A percentile compares a stretch with the other conserved stretches of the same genome.
Evolutionary conservation across 2,888 invertebrate genomes (phyloP).

Genomic region (Ochropacha duplaris): DNA sequence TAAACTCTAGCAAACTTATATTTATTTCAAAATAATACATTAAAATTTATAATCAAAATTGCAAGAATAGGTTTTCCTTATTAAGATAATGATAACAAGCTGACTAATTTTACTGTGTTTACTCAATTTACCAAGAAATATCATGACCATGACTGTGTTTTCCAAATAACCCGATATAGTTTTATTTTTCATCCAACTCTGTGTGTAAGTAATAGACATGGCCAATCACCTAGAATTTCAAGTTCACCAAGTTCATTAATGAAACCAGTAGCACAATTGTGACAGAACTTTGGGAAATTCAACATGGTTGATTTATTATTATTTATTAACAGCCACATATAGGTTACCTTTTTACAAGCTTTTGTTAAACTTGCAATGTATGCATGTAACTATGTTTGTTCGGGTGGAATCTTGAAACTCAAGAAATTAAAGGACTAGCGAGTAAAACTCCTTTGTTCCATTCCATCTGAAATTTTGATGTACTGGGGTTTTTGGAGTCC

Average conservation of each 20-base stretch:
- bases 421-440: too few species aligned
- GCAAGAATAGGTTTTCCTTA: background rate
- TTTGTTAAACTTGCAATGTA: too few species aligned
- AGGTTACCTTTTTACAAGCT: too few species aligned
- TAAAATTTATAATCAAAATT: background rate
- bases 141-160: background rate
- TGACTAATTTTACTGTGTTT: background rate
- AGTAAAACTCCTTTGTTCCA: too few species aligned
- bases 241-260: background rate
- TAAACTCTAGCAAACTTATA: background rate
- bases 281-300: too few species aligned
- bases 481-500: too few species aligned
- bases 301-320: too few species aligned
- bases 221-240: background rate
- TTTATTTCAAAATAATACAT: background rate
- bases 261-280: background rate
- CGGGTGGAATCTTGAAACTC: too few species aligned
- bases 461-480: too few species aligned
- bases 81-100: background rate
- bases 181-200: background rate
- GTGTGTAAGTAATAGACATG: background rate
- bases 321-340: too few species aligned
- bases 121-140: background rate
- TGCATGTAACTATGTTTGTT: too few species aligned
- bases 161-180: background rate